Evolutionary conservation across 2,888 invertebrate genomes (phyloP), one percentile per base, ranked within the genome.

Genomic region (Chymomyza amoena): DNA sequence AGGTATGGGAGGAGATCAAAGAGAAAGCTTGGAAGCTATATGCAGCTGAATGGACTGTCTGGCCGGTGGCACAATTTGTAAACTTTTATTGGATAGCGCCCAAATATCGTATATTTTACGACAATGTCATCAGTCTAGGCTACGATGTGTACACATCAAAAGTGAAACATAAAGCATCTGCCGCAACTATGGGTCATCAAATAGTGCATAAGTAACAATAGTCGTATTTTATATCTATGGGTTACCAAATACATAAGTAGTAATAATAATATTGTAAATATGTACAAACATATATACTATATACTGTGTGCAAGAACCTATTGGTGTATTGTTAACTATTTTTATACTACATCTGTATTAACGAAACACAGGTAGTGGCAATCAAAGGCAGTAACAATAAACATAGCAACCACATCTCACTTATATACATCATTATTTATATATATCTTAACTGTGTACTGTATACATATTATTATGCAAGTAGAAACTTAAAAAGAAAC

Each of bases 31-130:
- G 94, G 93, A 94, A 93, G 77, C 92, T 98, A 13, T 97, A 97
- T 89, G 93, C 94, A 62, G 97, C 97, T 1, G 98, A 98, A 90
- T 98, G 97, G 96, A 89, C 96, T 6, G 94, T 98, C 32, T 98
- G 98, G 98, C 98, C 98, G 0, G 96, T 96, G 6, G 97, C 97
- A 1, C 98, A 98, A 91, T 93, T 97, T 56, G 93, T 98, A n/a
- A 98, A 98, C 91, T 98, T 98, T 92, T 97, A 96, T 90, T 94
- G 96, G 88, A 90, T 98, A 76, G 96, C 98, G 10, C 94, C 95
- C 9, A 94, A 93, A 81, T 98, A 94, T 90, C 93, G 98, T 88
- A 96, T 98, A 39, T 92, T 97, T 10, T 98, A 97, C 92, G 97
- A 97, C 89, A 97, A 96, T 89, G 93, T 94, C 0, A 94, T 97